These are phyloP conservation scores for Origma solitaria DNA, from an alignment of 2,113 vertebrate genomes.

Conservation along the genomic window DNA sequence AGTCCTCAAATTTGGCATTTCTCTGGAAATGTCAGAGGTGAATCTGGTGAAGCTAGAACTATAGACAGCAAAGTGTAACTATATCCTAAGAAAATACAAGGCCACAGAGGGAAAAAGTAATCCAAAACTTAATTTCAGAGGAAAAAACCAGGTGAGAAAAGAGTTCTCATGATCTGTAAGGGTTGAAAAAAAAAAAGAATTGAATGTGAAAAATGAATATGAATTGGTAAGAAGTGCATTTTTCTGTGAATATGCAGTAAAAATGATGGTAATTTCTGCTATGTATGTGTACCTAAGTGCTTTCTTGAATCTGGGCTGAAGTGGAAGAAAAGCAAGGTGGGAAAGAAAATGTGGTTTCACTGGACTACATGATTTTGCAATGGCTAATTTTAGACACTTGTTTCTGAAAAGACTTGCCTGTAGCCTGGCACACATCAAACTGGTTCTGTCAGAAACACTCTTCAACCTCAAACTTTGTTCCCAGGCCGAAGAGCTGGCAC, in stretches of 20 bases:
- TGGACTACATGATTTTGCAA: background rate
- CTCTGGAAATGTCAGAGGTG: background rate
- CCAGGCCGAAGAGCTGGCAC: conserved; percentile 32
- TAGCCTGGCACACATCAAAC: conserved; percentile 23
- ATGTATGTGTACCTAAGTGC: background rate
- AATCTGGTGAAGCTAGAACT: background rate
- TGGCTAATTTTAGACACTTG: conserved; percentile 2
- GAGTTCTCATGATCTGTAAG: background rate
- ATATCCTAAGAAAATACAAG: background rate
- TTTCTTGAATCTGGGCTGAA: background rate
- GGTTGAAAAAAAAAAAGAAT: background rate
- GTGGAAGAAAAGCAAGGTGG: background rate
- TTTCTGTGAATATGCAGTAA: background rate
- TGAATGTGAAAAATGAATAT: background rate
- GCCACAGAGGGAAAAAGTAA: background rate
- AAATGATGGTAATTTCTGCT: background rate
- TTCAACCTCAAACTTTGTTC: conserved; percentile 43
- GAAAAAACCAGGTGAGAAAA: background rate
- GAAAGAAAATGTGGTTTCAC: background rate
- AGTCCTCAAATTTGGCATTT: background rate
- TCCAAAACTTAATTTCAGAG: background rate
- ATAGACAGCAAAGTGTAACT: background rate
- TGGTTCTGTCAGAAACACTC: conserved; percentile 19
- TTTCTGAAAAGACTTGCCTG: background rate
- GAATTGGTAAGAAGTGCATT: background rate